Evolutionary conservation across 2,888 invertebrate genomes (phyloP).

Genomic region (Drosophila atroscutellata): DNA sequence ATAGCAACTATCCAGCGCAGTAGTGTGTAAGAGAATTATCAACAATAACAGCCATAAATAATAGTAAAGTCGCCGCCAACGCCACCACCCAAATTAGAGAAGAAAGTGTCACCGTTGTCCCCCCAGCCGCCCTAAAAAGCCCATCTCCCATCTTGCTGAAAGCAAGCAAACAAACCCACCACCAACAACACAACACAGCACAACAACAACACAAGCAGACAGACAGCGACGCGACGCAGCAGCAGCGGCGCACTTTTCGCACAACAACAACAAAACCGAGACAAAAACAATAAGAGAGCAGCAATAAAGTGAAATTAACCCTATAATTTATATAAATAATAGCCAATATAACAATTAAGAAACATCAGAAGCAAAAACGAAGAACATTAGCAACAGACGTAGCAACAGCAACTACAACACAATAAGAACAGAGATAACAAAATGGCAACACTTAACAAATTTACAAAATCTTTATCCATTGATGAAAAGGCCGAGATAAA

Average conservation of each 20-base stretch:
- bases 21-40: slow-evolving; percentile 57
- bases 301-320: slow-evolving; percentile 72
- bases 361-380: slow-evolving; percentile 16
- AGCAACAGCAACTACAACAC: slow-evolving; percentile 18
- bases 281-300: slow-evolving; percentile 65
- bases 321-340: slow-evolving; percentile 71
- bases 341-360: slow-evolving; percentile 52
- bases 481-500: slow-evolving; percentile 91
- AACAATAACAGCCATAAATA: slow-evolving; percentile 57
- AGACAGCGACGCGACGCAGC: slow-evolving; percentile 34
- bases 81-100: slow-evolving; percentile 53
- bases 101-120: slow-evolving; percentile 55
- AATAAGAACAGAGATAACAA: slow-evolving; percentile 40
- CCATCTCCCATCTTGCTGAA: slow-evolving; percentile 16
- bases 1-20: slow-evolving; percentile 59
- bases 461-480: slow-evolving; percentile 83
- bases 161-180: slow-evolving; percentile 54
- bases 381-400: slow-evolving; percentile 8
- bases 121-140: slow-evolving; percentile 10
- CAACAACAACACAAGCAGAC: slow-evolving; percentile 24
- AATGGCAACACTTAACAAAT: slow-evolving; percentile 83
- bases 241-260: slow-evolving; percentile 52
- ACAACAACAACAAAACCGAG: slow-evolving; percentile 62
- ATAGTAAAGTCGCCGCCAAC: slow-evolving; percentile 54
- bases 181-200: slow-evolving; percentile 35